Evolutionary conservation across 37 sponge, comb jelly and placozoan genomes (phyloP).

Genomic region (Bolinopsis microptera): DNA sequence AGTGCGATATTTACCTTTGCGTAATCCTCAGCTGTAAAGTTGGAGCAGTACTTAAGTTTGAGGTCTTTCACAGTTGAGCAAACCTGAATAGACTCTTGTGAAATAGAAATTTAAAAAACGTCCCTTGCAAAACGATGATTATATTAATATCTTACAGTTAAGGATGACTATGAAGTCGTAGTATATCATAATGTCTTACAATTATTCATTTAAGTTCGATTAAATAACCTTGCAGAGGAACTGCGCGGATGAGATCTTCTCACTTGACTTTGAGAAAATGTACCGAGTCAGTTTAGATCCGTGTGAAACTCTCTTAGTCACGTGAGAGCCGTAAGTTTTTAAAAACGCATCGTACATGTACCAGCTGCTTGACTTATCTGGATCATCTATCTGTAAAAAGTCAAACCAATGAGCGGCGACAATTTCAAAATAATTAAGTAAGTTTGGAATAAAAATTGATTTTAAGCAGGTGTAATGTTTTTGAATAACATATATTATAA

Average conservation of each 20-base stretch:
- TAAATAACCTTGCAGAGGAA: constrained; percentile 1
- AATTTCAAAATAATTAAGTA: neutral
- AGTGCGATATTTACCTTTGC: no score
- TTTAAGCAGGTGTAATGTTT: neutral
- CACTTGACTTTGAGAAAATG: constrained; percentile 47
- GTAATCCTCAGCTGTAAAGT: constrained; percentile 53
- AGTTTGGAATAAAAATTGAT: neutral
- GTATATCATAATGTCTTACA: no score
- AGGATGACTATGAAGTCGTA: no score
- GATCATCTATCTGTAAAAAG: constrained; percentile 27
- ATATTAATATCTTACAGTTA: no score
- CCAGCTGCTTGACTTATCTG: neutral
- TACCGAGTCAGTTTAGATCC: constrained; percentile 19
- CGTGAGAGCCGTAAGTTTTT: constrained; percentile 15
- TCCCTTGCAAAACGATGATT: no score
- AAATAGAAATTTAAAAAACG: no score
- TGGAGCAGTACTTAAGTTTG: neutral
- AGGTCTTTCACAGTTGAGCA: neutral
- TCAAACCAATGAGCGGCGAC: neutral
- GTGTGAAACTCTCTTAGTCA: neutral
- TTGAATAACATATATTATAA: neutral
- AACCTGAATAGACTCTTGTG: neutral
- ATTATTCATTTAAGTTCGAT: no score
- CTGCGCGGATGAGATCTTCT: neutral
- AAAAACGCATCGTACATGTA: neutral